A percentile compares a stretch with the other conserved stretches of the same genome.
phyloP scores from a whole-genome alignment of 2,113 vertebrate species.

The Synodontis membranacea region DNA sequence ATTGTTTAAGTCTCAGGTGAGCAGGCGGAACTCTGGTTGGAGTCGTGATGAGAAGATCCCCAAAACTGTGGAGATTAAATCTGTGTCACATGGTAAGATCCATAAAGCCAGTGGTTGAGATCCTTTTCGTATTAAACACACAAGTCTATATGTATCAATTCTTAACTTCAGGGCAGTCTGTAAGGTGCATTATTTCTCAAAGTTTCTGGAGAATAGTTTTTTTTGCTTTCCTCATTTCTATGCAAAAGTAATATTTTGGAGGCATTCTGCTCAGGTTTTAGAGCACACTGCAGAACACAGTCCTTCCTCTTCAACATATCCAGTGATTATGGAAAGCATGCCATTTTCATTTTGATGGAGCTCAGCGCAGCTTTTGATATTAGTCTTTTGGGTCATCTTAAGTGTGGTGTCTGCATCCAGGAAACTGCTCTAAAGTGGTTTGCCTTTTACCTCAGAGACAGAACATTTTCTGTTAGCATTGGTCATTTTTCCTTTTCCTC shows the following conservation, averaged over 20 bases:
- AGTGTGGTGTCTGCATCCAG: not conserved
- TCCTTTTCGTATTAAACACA: not conserved
- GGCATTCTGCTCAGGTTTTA: not conserved
- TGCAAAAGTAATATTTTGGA: not conserved
- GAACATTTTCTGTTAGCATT: not conserved
- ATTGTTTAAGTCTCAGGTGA: slow-evolving; percentile 96
- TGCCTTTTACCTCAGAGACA: not conserved
- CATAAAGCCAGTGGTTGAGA: not conserved
- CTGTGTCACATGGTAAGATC: slow-evolving; percentile 88
- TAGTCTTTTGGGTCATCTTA: not conserved
- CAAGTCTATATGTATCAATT: not conserved
- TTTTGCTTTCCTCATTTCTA: not conserved
- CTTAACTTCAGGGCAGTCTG: not conserved
- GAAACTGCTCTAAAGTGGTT: not conserved
- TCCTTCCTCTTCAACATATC: not conserved
- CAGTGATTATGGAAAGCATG: not conserved
- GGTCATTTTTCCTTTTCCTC: not conserved
- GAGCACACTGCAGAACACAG: not conserved
- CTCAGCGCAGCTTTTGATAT: not conserved
- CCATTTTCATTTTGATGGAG: not conserved
- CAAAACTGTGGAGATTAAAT: slow-evolving; percentile 94
- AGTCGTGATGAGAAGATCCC: slow-evolving; percentile 92
- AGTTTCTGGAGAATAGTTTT: not conserved
- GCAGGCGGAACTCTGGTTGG: slow-evolving; percentile 89
- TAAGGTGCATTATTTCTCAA: not conserved